Conservation (phyloP, 2,797 vertebrate genomes). For the Balearica regulorum region DNA sequence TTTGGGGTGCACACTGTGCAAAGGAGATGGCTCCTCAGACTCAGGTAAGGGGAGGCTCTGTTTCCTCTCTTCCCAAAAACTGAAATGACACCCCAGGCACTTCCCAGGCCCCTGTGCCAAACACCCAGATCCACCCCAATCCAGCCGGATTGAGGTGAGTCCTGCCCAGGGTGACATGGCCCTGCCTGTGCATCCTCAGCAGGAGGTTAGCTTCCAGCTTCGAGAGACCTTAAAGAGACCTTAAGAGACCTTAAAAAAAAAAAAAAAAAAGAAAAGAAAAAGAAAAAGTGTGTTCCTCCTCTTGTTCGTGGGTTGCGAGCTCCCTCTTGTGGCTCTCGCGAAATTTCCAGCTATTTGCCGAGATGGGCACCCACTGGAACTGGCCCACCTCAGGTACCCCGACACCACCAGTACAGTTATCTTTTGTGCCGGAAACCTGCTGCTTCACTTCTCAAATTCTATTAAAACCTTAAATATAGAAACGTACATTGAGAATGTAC, state of each 20-base stretch:
- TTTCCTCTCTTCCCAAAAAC: not conserved
- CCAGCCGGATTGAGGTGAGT: accelerated
- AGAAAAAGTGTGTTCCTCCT: accelerated
- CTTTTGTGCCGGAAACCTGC: not conserved
- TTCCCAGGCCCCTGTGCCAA: too few relatives aligned
- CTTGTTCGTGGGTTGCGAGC: conserved; percentile 35
- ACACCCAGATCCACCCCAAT: accelerated
- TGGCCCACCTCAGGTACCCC: accelerated
- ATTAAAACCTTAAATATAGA: not conserved
- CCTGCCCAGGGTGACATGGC: not conserved
- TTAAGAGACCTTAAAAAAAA: too few relatives aligned
- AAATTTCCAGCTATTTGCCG: not conserved
- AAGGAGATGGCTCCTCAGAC: not conserved
- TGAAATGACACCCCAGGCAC: not conserved
- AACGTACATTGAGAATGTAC: accelerated
- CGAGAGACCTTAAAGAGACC: not conserved
- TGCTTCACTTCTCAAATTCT: not conserved
- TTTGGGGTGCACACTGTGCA: accelerated
- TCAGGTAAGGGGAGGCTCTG: accelerated
- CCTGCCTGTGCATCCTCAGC: not conserved
- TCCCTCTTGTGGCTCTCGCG: conserved; percentile 66
- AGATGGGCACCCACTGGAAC: not conserved
- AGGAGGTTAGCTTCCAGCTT: accelerated
- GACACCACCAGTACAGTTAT: not conserved
- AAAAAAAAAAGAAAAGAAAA: accelerated